Percentiles rank a stretch among this genome's conserved stretches.
Conservation (phyloP, 92 coral and sea anemone species). For the Phenganax subtilis region DNA sequence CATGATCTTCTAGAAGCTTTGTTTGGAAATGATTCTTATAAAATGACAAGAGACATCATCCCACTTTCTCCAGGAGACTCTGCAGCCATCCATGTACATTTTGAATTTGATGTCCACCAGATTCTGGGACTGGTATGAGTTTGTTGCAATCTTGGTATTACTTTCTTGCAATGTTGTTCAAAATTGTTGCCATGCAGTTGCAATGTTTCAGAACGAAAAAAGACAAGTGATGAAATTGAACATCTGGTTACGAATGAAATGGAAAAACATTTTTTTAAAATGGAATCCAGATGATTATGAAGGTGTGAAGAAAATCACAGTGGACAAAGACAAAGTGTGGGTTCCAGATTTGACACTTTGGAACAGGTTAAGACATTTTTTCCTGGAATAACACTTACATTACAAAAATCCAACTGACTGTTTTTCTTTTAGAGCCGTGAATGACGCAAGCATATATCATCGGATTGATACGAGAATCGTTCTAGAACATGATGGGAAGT, state of each 20-base stretch:
- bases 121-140: constrained; percentile 17
- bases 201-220: constrained; percentile 17
- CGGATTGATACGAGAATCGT: constrained; percentile 58
- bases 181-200: background rate
- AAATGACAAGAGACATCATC: background rate
- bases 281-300: constrained; percentile 20
- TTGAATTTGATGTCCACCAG: constrained; percentile 19
- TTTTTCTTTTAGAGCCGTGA: constrained; percentile 11
- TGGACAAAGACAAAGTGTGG: constrained; percentile 19
- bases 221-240: constrained; percentile 1
- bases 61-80: background rate
- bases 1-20: background rate
- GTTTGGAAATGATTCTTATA: constrained; percentile 14
- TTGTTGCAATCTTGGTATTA: background rate
- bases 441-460: constrained; percentile 17
- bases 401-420: background rate
- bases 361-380: constrained; percentile 5
- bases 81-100: background rate
- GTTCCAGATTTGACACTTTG: constrained; percentile 28
- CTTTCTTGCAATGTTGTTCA: background rate
- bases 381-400: background rate
- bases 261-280: constrained; percentile 13
- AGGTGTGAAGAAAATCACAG: constrained; percentile 2
- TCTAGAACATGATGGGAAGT: constrained; percentile 53
- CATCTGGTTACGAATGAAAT: constrained; percentile 23